Base-by-base conservation (phyloP, 2,113 vertebrate species). In the Sceloporus tristichus region DNA sequence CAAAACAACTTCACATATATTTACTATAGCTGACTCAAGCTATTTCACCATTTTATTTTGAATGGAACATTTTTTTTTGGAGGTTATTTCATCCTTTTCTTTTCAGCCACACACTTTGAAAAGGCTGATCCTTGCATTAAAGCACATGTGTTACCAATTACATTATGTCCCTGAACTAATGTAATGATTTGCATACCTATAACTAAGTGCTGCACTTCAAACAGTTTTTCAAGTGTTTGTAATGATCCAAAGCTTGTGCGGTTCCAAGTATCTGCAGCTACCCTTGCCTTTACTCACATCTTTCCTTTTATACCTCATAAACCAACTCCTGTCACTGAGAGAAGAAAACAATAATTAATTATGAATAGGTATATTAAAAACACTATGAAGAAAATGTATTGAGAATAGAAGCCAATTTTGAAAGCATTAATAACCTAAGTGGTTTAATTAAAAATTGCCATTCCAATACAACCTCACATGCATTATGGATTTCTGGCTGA, bases 381-480 rank as follows among this genome's bases (percentile, higher is more conserved):
- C 82, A 73, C 66, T 86, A 86, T 34, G 86, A 84, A 87, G 93
- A 91, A 1, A 73, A 92, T 85, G 86, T 77, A 91, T 90, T 87
- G 21, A 77, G 68, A 65, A 74, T 75, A 87, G 81, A 85, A 87
- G 34, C 76, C 85, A 88, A 80, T 89, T 87, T 87, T 65, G 82
- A 90, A 93, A 93, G 93, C 86, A 90, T 89, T 89, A 91, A n/a
- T 89, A 93, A 89, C 29, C 89, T 79, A 84, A 10, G 7, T 59
- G 79, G 54, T 85, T 79, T 89, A 90, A 91, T 93, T 94, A 87
- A 94, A 91, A 81, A 91, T 38, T 91, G 74, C 29, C 9, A 66
- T 87, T 89, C 89, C 80, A 87, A 91, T 93, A 87, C 29, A 91
- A 77, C 90, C 80, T 86, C n/a, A 1, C 80, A 90, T 68, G 66